Evolutionary conservation across 1,140 invertebrate genomes (phyloP).

Genomic region (Drosophila repleta): DNA sequence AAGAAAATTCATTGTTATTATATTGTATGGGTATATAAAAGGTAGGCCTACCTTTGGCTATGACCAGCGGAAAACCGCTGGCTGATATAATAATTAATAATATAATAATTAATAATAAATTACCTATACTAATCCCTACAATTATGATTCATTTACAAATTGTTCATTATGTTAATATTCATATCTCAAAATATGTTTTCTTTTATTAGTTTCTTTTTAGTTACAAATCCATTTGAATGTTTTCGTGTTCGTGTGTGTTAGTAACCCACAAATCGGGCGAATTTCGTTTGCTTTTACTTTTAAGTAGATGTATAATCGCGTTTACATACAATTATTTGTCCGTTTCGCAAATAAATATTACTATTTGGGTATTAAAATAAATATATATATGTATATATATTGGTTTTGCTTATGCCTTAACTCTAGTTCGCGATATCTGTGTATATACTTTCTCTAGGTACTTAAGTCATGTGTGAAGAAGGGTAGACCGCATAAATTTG

Average conservation of each 20-base stretch:
- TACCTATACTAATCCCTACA: no score
- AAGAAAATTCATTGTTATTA: no score
- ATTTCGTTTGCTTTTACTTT: neutral
- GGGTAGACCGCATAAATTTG: constrained; percentile 48
- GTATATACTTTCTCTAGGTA: constrained; percentile 74
- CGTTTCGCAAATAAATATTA: constrained; percentile 70
- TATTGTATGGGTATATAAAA: no score
- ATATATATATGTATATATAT: constrained; percentile 41
- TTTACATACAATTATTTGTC: constrained; percentile 73
- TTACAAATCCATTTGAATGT: constrained; percentile 32
- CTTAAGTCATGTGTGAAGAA: constrained; percentile 63
- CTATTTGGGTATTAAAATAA: constrained; percentile 62
- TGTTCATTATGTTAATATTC: constrained; percentile 50
- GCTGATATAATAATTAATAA: no score
- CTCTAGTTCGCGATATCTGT: constrained; percentile 19
- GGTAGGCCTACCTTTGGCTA: no score
- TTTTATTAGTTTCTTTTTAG: constrained; percentile 64
- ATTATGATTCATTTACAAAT: neutral
- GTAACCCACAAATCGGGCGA: constrained; percentile 21
- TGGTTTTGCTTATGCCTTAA: constrained; percentile 38
- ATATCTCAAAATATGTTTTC: constrained; percentile 76
- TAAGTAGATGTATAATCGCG: constrained; percentile 34
- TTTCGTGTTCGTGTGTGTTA: constrained; percentile 48
- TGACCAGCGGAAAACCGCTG: no score
- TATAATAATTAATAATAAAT: no score